A percentile compares a stretch with the other conserved stretches of the same genome.
Conservation (phyloP, 1,140 invertebrate species). For the Potamilus streckersoni region DNA sequence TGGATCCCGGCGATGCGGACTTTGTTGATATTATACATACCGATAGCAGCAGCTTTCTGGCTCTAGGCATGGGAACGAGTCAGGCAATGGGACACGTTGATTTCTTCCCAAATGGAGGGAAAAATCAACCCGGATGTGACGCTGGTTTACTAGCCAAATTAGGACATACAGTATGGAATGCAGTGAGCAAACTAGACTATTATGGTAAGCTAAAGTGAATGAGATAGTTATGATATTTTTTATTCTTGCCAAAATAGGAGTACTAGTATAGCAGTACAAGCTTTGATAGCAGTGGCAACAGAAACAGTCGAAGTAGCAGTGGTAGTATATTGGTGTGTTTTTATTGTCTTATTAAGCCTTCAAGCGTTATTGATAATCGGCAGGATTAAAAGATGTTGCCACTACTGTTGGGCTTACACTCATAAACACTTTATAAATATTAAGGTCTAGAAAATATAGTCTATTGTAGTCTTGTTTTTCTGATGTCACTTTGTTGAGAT, state of each 20-base stretch:
- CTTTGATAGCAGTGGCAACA: background rate
- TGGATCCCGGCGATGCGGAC: conserved; percentile 78
- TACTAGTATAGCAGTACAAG: background rate
- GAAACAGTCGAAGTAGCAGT: no score
- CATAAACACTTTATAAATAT: no score
- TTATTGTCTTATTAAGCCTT: no score
- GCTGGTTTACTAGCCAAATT: conserved; percentile 39
- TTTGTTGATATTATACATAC: conserved; percentile 97
- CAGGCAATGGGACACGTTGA: conserved; percentile 93
- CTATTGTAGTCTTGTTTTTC: no score
- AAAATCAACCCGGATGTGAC: conserved; percentile 58
- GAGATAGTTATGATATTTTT: background rate
- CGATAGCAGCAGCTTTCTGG: conserved; percentile 76
- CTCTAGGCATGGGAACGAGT: conserved; percentile 77
- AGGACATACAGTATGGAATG: conserved; percentile 40
- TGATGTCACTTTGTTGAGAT: no score
- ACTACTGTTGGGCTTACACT: no score
- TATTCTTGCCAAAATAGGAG: background rate
- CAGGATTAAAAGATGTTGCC: no score
- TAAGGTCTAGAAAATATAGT: no score
- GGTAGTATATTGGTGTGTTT: no score
- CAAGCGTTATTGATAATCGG: no score
- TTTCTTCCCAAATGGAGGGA: conserved; percentile 75
- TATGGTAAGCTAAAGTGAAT: conserved; percentile 32
- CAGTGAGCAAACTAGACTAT: conserved; percentile 35